phyloP scores from a whole-genome alignment of 2,888 invertebrate species.

The Barypeithes pellucidus region DNA sequence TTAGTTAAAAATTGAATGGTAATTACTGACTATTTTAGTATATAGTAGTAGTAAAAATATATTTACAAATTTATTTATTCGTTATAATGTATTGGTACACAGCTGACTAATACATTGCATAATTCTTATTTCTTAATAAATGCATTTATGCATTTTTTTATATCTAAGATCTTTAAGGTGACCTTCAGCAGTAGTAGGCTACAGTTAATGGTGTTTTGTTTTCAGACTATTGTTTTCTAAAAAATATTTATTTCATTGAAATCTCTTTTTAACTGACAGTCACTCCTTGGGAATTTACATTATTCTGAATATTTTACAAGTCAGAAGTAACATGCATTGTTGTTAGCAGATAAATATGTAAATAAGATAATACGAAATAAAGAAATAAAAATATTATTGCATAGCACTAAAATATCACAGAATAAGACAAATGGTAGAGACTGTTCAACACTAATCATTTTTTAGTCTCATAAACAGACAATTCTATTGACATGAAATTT shows the following conservation, averaged over 20 bases:
- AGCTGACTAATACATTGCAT: slow-evolving; percentile 64
- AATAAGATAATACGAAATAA: slow-evolving; percentile 1
- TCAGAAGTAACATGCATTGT: slow-evolving; percentile 13
- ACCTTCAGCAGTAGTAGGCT: slow-evolving; percentile 62
- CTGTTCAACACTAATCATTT: too few species aligned
- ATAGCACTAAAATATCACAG: too few species aligned
- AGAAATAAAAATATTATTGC: background rate
- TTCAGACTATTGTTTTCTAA: slow-evolving; percentile 60
- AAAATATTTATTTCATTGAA: slow-evolving; percentile 35
- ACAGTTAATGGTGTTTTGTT: slow-evolving; percentile 58
- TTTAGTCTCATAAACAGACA: too few species aligned
- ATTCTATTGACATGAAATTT: too few species aligned
- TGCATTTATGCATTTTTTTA: slow-evolving; percentile 63
- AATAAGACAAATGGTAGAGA: too few species aligned
- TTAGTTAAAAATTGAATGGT: too few species aligned
- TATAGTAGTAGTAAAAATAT: too few species aligned
- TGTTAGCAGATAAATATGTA: background rate
- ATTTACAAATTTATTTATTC: slow-evolving; percentile 6
- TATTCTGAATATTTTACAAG: slow-evolving; percentile 25
- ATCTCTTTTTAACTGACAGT: slow-evolving; percentile 32
- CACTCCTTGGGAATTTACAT: slow-evolving; percentile 34
- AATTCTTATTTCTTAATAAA: slow-evolving; percentile 63
- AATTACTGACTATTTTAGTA: too few species aligned
- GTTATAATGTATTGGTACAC: slow-evolving; percentile 19
- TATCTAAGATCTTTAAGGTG: slow-evolving; percentile 50